A percentile compares a stretch with the other conserved stretches of the same genome.
phyloP scores from a whole-genome alignment of 30 jellyfish, hydroid and myxozoan species.

The Aurelia sp. region DNA sequence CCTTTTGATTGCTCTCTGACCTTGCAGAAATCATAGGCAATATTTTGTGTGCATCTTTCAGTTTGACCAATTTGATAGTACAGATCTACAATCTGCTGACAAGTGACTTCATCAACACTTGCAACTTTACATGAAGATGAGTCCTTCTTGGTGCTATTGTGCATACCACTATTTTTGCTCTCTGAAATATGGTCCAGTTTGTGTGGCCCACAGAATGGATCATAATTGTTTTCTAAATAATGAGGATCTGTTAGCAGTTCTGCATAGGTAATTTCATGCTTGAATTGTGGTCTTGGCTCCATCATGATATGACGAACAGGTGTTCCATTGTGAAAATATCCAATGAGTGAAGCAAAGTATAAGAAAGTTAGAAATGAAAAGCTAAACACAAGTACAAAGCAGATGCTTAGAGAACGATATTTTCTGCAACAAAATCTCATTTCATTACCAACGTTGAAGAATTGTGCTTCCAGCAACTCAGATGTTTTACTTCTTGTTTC shows the following conservation, averaged over 20 bases:
- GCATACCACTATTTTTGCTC: neutral
- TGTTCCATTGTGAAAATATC: too few species aligned
- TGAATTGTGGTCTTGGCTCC: too few species aligned
- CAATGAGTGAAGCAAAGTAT: too few species aligned
- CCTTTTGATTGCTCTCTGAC: neutral
- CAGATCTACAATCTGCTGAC: conserved; percentile 4
- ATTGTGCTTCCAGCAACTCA: too few species aligned
- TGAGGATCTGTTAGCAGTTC: neutral
- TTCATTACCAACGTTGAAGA: too few species aligned
- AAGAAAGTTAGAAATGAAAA: too few species aligned
- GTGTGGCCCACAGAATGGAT: conserved; percentile 66
- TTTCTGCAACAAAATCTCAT: too few species aligned
- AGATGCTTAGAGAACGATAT: too few species aligned
- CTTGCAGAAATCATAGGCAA: conserved; percentile 14
- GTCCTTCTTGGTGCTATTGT: neutral
- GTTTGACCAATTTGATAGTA: neutral
- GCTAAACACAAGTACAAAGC: too few species aligned
- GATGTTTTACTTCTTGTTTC: too few species aligned
- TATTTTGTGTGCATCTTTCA: neutral
- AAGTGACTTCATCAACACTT: neutral
- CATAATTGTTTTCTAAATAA: conserved; percentile 4
- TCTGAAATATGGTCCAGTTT: neutral
- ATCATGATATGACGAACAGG: too few species aligned
- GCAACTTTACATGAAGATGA: neutral
- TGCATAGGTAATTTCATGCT: too few species aligned